Evolutionary conservation across 1,140 invertebrate species (phyloP).

Genomic region (Kradibia gibbosae): DNA sequence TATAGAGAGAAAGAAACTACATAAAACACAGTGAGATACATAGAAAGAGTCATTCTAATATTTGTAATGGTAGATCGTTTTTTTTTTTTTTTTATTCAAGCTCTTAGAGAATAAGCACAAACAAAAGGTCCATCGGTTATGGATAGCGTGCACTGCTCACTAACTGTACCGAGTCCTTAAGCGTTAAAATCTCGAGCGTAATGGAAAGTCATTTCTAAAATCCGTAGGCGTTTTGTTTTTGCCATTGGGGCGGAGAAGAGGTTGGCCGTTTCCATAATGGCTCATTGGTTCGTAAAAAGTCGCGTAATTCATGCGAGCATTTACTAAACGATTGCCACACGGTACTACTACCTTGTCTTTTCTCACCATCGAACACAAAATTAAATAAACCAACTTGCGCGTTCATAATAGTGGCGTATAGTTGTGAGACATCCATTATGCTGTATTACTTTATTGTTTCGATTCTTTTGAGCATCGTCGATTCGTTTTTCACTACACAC

Average conservation of each 20-base stretch:
- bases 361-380: background rate
- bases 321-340: background rate
- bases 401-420: too few relatives aligned
- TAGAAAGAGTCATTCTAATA: background rate
- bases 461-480: background rate
- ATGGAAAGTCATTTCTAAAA: slow-evolving; percentile 67
- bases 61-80: background rate
- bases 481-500: too few relatives aligned
- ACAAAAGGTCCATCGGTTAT: slow-evolving; percentile 69
- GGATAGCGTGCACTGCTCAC: slow-evolving; percentile 58
- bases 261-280: slow-evolving; percentile 69
- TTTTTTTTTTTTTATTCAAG: background rate
- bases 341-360: background rate
- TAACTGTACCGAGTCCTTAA: slow-evolving; percentile 37
- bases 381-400: too few relatives aligned
- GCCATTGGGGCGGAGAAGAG: slow-evolving; percentile 67
- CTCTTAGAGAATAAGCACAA: slow-evolving; percentile 69
- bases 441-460: slow-evolving; percentile 19
- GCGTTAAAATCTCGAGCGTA: slow-evolving; percentile 54
- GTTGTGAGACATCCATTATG: slow-evolving; percentile 48
- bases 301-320: slow-evolving; percentile 38
- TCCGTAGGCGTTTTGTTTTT: slow-evolving; percentile 72
- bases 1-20: background rate
- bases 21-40: background rate
- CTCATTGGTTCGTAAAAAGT: slow-evolving; percentile 69